Percentiles rank a stretch among this genome's conserved stretches.
phyloP scores from a whole-genome alignment of 2,888 invertebrate species.

The Agrenia bidenticulata region DNA sequence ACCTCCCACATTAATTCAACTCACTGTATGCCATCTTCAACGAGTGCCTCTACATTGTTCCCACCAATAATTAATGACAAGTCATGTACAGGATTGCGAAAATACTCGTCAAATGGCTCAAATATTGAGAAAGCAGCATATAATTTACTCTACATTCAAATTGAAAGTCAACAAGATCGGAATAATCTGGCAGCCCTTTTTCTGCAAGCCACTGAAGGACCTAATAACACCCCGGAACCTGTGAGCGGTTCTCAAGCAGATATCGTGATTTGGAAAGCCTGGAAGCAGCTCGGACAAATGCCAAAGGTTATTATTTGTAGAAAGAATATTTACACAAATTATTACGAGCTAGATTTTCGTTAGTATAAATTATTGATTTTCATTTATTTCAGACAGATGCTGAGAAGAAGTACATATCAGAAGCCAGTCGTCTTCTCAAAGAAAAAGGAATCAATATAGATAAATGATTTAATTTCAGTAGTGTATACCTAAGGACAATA shows the following conservation, averaged over 20 bases:
- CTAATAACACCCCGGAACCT: slow-evolving; percentile 18
- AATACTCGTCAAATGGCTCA: too few species aligned
- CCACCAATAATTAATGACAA: too few species aligned
- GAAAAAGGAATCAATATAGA: too few species aligned
- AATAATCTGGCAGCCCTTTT: slow-evolving; percentile 18
- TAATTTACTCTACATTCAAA: slow-evolving; percentile 14
- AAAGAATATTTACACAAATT: background rate
- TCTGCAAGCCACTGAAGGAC: slow-evolving; percentile 24
- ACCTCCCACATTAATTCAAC: too few species aligned
- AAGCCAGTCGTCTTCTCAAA: too few species aligned
- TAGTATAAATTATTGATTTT: too few species aligned
- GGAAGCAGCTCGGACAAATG: slow-evolving; percentile 31
- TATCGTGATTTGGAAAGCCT: slow-evolving; percentile 15
- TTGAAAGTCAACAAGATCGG: slow-evolving; percentile 4
- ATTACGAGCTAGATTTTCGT: too few species aligned
- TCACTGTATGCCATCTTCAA: too few species aligned
- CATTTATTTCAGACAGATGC: background rate
- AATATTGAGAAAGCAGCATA: slow-evolving; percentile 19
- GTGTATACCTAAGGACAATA: too few species aligned
- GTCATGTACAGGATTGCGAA: background rate
- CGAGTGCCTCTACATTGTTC: too few species aligned
- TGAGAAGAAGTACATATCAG: background rate
- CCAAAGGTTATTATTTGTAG: slow-evolving; percentile 3
- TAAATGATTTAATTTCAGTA: too few species aligned
- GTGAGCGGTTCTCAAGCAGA: slow-evolving; percentile 1